phyloP scores from a whole-genome alignment of 2,797 vertebrate species.

The Phoebastria nigripes region DNA sequence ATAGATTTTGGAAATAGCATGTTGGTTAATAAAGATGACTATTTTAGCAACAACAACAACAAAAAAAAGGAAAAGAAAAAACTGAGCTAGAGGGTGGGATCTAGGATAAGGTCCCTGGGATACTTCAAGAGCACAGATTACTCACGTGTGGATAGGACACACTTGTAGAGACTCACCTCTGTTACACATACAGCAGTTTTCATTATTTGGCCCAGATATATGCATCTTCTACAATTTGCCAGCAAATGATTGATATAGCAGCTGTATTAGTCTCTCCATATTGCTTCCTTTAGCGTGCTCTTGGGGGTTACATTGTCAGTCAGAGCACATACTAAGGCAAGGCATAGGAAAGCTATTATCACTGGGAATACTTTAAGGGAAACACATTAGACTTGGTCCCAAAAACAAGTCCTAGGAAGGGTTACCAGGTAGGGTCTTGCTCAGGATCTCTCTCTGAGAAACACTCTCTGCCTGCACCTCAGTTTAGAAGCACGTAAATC shows the following conservation, averaged over 20 bases:
- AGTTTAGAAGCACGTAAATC: not conserved
- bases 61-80: not conserved
- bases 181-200: not conserved
- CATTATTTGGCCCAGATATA: not conserved
- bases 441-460: not conserved
- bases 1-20: not conserved
- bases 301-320: not conserved
- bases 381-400: not conserved
- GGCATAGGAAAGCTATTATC: accelerated
- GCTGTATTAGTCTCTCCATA: not conserved
- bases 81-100: not conserved
- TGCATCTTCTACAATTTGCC: accelerated
- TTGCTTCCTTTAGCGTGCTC: not conserved
- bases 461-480: not conserved
- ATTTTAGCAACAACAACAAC: not conserved
- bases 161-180: not conserved
- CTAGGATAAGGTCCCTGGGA: not conserved
- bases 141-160: not conserved
- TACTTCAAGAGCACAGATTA: not conserved
- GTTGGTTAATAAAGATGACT: not conserved
- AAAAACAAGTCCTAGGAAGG: not conserved
- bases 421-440: not conserved
- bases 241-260: not conserved
- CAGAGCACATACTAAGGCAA: not conserved
- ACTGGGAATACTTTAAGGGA: not conserved